Evolutionary conservation across 1,140 invertebrate genomes (phyloP).

Genomic region (Pseudomyrmex dendroicus): DNA sequence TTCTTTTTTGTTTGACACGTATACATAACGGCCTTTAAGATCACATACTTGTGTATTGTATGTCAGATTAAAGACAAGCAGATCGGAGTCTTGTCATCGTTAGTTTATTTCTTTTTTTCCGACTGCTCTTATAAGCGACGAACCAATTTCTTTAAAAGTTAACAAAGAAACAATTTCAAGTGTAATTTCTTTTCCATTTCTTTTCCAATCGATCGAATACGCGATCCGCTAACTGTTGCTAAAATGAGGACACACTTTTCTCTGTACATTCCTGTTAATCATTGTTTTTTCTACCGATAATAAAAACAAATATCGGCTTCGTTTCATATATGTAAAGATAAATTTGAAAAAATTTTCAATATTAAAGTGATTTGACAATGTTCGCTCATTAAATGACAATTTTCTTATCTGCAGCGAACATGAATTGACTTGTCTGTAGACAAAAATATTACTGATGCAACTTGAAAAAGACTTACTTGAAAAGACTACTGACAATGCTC

Average conservation of each 20-base stretch:
- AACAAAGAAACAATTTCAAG: no score
- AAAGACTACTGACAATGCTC: no score
- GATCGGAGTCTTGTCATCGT: neutral
- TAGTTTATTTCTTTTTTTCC: neutral
- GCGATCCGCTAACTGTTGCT: neutral
- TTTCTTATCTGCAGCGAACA: neutral
- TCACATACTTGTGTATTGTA: neutral
- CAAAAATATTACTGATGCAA: neutral
- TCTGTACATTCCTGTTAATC: constrained; percentile 9
- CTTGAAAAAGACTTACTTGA: no score
- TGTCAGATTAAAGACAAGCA: neutral
- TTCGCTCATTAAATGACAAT: neutral
- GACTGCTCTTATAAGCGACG: neutral
- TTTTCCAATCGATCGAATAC: neutral
- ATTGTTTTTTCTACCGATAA: neutral
- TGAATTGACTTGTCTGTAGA: neutral
- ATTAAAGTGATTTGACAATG: no score
- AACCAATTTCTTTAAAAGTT: neutral
- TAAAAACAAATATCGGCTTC: neutral
- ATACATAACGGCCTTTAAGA: neutral
- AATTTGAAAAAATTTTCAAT: neutral
- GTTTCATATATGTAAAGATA: neutral
- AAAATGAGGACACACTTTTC: neutral
- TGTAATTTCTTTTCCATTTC: neutral
- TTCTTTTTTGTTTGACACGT: neutral